These are phyloP conservation scores for Motacilla alba DNA, from an alignment of 2,113 vertebrate species.

Conservation along the genomic window DNA sequence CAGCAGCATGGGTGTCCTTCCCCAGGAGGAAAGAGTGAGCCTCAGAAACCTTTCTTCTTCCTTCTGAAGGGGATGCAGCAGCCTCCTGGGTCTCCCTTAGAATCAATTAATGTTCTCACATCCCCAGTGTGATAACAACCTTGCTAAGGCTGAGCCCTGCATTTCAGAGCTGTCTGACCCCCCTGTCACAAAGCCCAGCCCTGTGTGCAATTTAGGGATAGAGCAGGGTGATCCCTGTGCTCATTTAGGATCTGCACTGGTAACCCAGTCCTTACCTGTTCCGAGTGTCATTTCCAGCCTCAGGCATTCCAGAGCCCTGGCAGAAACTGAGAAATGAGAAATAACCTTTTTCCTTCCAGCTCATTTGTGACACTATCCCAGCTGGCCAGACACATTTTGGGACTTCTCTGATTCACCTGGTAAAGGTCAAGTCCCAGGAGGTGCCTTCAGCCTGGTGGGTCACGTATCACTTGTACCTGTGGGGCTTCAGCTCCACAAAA, in stretches of 20 bases:
- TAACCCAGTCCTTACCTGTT: neutral
- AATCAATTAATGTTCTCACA: accelerated
- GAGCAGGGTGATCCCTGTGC: neutral
- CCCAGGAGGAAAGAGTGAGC: neutral
- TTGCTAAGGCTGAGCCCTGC: neutral
- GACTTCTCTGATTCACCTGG: neutral
- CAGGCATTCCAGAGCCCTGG: neutral
- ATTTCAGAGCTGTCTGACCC: neutral
- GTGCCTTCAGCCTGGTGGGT: neutral
- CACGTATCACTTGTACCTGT: neutral
- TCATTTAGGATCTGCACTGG: neutral
- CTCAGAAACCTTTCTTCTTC: neutral
- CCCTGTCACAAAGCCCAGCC: neutral
- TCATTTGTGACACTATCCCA: neutral
- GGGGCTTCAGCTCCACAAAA: neutral
- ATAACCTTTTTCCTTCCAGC: neutral
- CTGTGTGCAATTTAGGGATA: accelerated
- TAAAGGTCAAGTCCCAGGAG: constrained; percentile 7
- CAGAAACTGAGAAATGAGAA: neutral
- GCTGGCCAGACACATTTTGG: neutral
- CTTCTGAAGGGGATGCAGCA: neutral
- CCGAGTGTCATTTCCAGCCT: neutral
- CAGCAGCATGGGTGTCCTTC: neutral
- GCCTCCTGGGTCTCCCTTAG: neutral
- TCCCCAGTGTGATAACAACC: accelerated